A percentile compares a stretch with the other conserved stretches of the same genome.
Evolutionary conservation across 2,888 invertebrate genomes (phyloP).

Genomic region (Mesorhabditis spiculigera): DNA sequence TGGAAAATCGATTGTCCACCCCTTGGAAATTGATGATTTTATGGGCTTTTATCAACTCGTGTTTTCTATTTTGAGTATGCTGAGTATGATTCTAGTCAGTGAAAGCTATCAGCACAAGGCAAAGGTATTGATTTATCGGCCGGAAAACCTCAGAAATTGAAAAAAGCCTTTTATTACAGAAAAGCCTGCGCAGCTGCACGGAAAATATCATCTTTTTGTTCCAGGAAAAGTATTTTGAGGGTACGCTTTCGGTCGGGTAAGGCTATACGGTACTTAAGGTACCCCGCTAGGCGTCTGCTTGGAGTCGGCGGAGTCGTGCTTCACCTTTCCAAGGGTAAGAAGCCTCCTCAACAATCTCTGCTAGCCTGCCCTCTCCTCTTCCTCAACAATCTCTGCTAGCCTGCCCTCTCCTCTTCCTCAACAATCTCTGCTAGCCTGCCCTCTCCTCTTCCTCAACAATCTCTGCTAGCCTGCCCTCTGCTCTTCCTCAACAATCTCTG

Average conservation of each 20-base stretch:
- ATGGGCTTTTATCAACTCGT: no score
- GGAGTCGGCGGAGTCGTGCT: not conserved
- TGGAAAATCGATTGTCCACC: no score
- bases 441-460: not conserved
- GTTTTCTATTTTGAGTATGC: no score
- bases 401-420: no score
- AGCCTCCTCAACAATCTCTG: not conserved
- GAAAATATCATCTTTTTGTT: not conserved
- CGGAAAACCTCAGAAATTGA: no score
- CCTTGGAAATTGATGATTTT: no score
- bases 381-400: not conserved
- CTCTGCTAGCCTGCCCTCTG: not conserved
- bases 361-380: not conserved
- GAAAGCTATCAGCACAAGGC: no score
- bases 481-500: not conserved
- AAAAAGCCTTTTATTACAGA: not conserved
- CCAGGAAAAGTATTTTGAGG: slow-evolving; percentile 3
- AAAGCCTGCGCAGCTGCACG: not conserved
- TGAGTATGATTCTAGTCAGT: no score
- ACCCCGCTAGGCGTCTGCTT: not conserved
- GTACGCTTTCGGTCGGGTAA: not conserved
- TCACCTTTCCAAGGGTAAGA: slow-evolving; percentile 1
- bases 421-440: no score
- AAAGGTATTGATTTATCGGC: no score
- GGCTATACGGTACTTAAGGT: not conserved